Base-by-base conservation (phyloP, 2,888 invertebrate genomes). In the Amiota communis region DNA sequence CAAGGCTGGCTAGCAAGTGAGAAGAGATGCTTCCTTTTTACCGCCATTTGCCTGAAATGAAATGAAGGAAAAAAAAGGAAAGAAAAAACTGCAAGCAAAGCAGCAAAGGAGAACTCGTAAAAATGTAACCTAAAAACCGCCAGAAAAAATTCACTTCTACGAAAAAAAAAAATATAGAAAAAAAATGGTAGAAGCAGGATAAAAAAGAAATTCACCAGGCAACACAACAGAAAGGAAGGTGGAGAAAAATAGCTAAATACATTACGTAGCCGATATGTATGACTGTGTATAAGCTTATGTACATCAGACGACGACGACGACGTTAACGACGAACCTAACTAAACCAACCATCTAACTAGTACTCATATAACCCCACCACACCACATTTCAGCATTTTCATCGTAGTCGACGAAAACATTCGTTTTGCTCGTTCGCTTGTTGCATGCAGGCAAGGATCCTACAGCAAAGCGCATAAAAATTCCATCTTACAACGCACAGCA, bases 51-150 rank as follows among this genome's bases (percentile, higher is more conserved):
- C 48, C 69, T 69, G 63, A 68, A 73, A 61, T 59, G 57, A 73
- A 61, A 67, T 57, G 71, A 36, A 72, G 57, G 64, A 71, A 63
- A 70, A 76, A 64, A 57, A 72, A 56, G 70, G 64, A 74, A 10
- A 17, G 11, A 47, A 65, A 15, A 46, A 68, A 13, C 64, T 78
- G 79, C 76, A 82, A 79, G 82, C 73, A 77, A 76, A 68, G 76
- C 79, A 74, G 73, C 73, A 77, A 76, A 68, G 76, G 80, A 72
- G 73, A 80, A 82, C 80, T 86, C 83, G 86, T 87, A 87, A 85
- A 86, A 87, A 83, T 85, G 81, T 86, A 86, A 86, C 87, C 87
- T 86, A 86, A 86, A 86, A 86, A 86, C 86, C 80, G 78, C 80
- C 85, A 80, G 87, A 87, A 86, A 86, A 86, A 86, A 87, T 84